These are phyloP conservation scores for Echeneis naucrates DNA, from an alignment of 2,797 vertebrate genomes.

Conservation along the genomic window DNA sequence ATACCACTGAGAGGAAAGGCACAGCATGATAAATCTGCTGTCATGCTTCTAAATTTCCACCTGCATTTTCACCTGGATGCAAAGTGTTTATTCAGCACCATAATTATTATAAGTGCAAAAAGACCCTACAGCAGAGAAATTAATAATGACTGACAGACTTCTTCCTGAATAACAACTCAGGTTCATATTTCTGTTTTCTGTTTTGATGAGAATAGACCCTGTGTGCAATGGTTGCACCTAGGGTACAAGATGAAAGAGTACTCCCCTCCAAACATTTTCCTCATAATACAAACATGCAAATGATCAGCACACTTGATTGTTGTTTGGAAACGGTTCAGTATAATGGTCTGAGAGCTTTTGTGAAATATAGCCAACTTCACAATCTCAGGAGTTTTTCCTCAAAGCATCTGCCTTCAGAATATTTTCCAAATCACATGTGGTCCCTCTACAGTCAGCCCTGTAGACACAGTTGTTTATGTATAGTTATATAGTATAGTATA, in stretches of 20 bases:
- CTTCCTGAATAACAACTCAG: conserved; percentile 28
- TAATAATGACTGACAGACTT: conserved; percentile 45
- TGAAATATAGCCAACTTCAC: conserved; percentile 19
- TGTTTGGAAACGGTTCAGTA: conserved; percentile 33
- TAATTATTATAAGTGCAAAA: conserved; percentile 35
- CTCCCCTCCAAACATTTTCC: conserved; percentile 22
- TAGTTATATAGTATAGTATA: too few relatives aligned
- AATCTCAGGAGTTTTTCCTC: conserved; percentile 9
- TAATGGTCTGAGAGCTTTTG: conserved; percentile 18
- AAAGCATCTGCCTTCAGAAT: conserved; percentile 10
- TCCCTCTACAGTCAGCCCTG: not conserved
- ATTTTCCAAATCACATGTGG: conserved; percentile 5
- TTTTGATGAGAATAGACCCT: conserved; percentile 44
- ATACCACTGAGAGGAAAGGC: conserved; percentile 47
- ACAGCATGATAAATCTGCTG: conserved; percentile 54
- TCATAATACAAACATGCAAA: conserved; percentile 14
- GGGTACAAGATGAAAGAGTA: conserved; percentile 29
- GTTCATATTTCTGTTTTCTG: conserved; percentile 33
- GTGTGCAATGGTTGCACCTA: conserved; percentile 17
- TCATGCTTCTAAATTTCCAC: conserved; percentile 39
- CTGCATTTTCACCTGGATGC: conserved; percentile 41
- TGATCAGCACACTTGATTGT: conserved; percentile 16
- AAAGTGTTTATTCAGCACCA: conserved; percentile 42
- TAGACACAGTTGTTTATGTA: not conserved
- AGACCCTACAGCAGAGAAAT: conserved; percentile 24